These are phyloP conservation scores for Drosophila ananassae DNA, from an alignment of 1,140 invertebrate species.

Conservation along the genomic window DNA sequence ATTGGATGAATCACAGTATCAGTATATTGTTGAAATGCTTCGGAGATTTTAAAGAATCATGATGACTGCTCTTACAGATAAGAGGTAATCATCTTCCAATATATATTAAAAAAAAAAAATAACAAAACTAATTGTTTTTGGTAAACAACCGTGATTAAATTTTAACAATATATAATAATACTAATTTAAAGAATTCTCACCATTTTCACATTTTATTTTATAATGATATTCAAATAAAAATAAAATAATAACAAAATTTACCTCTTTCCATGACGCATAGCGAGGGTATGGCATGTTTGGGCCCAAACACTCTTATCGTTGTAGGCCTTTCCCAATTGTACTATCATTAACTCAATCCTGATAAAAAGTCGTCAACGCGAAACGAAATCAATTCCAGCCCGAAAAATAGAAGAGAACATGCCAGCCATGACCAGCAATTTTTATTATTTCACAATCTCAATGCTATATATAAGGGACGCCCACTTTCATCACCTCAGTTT, in stretches of 20 bases:
- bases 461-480: slow-evolving; percentile 16
- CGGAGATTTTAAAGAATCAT: not conserved
- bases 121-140: too few relatives aligned
- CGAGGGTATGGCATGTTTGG: not conserved
- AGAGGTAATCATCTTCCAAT: too few relatives aligned
- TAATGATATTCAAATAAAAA: too few relatives aligned
- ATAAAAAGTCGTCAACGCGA: not conserved
- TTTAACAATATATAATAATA: too few relatives aligned
- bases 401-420: not conserved
- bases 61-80: not conserved
- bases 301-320: not conserved
- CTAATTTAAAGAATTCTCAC: too few relatives aligned
- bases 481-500: slow-evolving; percentile 1
- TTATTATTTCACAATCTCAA: slow-evolving; percentile 4
- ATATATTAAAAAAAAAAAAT: too few relatives aligned
- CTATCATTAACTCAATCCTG: not conserved
- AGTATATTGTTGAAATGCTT: too few relatives aligned
- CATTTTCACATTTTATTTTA: too few relatives aligned
- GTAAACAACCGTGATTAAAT: too few relatives aligned
- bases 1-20: too few relatives aligned
- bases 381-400: not conserved
- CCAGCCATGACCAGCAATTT: not conserved
- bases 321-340: not conserved
- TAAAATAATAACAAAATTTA: too few relatives aligned
- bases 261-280: not conserved